Base-by-base conservation (phyloP, 2,113 vertebrate species). In the Bothrops jararaca region DNA sequence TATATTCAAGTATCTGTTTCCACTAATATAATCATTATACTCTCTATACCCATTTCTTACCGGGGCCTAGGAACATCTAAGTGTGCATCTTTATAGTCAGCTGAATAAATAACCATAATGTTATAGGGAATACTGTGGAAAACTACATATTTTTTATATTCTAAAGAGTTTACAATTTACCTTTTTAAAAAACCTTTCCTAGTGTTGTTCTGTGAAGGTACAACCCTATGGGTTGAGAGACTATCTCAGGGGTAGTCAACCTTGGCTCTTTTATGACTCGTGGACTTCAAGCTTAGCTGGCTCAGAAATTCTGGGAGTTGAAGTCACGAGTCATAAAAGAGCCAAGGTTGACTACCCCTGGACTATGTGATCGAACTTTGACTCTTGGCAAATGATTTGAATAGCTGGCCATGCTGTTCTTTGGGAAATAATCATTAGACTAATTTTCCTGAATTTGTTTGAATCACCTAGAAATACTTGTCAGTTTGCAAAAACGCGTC, bases 51-150 rank as follows among this genome's bases (percentile, higher is more conserved):
- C 11, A 39, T 15, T 42, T 45, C 24, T 50, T 89, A 64, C 8
- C 57, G 64, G 12, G 23, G 13, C 10, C 56, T 39, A 57, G 54
- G 20, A 80, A 22, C 15, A 39, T 42, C 53, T 89, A 4, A 58
- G 13, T 13, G 10, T 60, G 15, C 20, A 60, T 50, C 3, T 69
- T 50, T 60, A 39, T 23, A 52, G 22, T 34, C 4, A 90, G n/a
- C 69, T 64, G 42, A 69, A 20, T 52, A 48, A 90, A 69, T 4
- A 69, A 3, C 10, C 26, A 69, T 22, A n/a, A n/a, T 29, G 64
- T 4, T 85, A 58, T 86, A 88, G 29, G 29, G 1, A 10, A 15
- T 5, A 0, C 0, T 80, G 85, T 87, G 13, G 15, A 0, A 0
- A 90, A n/a, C 45, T 54, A 89, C 56, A 85, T 9, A 1, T 26